Conservation (phyloP, 1,140 invertebrate species). For the Panagrolaimus sp. region DNA sequence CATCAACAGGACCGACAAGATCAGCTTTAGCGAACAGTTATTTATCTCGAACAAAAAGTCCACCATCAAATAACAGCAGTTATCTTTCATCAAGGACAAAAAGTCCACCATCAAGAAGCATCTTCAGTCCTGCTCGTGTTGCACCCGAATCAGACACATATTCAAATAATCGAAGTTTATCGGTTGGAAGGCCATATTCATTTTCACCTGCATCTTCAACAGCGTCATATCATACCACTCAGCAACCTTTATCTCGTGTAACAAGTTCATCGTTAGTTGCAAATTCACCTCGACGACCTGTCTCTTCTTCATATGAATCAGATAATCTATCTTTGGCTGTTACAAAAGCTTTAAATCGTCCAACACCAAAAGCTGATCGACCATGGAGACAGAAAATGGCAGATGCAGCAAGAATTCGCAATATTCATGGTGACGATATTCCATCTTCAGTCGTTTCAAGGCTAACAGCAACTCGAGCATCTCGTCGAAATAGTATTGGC, state of each 20-base stretch:
- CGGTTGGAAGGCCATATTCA: not conserved
- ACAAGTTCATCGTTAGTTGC: not conserved
- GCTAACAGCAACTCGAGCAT: not conserved
- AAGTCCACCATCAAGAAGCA: too few species aligned
- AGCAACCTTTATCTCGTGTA: not conserved
- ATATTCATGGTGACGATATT: slow-evolving; percentile 11
- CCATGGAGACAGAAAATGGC: slow-evolving; percentile 42
- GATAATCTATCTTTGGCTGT: not conserved
- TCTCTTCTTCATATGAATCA: not conserved
- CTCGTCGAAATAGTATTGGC: not conserved
- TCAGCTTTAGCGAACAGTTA: too few species aligned
- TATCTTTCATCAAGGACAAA: not conserved
- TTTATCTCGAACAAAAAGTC: not conserved
- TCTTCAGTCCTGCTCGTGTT: too few species aligned
- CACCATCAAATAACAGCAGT: not conserved
- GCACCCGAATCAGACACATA: not conserved
- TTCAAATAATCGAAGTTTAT: not conserved
- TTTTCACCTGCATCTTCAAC: not conserved
- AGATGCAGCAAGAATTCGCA: slow-evolving; percentile 27
- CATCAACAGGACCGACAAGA: too few species aligned
- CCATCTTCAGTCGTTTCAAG: not conserved
- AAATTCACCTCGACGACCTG: not conserved
- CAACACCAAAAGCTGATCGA: slow-evolving; percentile 31
- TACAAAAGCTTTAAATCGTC: not conserved
- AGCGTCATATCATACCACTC: not conserved